A percentile compares a stretch with the other conserved stretches of the same genome.
Evolutionary conservation across 2,113 vertebrate genomes (phyloP).

Genomic region (Bubo blakistoni): DNA sequence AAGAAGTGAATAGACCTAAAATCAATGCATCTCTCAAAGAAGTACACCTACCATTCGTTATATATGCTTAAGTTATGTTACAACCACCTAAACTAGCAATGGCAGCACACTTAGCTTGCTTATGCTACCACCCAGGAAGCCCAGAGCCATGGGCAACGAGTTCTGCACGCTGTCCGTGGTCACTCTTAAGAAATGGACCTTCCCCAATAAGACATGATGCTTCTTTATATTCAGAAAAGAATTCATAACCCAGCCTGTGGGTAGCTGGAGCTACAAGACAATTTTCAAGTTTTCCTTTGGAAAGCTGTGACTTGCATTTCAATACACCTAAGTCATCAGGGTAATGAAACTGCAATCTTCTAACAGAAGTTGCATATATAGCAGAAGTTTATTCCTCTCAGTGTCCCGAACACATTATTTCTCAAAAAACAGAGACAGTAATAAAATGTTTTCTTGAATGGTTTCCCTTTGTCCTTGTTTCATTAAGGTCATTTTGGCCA

Average conservation of each 20-base stretch:
- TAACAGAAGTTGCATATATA: not conserved
- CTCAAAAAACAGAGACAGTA: not conserved
- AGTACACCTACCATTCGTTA: not conserved
- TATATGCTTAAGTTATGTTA: not conserved
- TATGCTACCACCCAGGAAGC: too few relatives aligned
- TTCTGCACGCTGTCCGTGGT: not conserved
- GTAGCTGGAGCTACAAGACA: not conserved
- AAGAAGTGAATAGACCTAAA: not conserved
- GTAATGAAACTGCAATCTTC: not conserved
- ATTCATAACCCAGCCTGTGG: not conserved
- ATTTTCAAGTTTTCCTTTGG: not conserved
- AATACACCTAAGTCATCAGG: not conserved
- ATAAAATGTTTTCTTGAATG: not conserved
- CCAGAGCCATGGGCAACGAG: fast-evolving
- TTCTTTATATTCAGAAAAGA: not conserved
- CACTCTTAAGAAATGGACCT: not conserved
- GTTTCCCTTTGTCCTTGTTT: not conserved
- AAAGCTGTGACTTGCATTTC: not conserved
- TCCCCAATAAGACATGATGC: fast-evolving
- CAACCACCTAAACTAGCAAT: not conserved
- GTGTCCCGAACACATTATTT: not conserved
- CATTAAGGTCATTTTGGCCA: not conserved
- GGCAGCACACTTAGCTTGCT: not conserved
- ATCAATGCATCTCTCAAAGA: not conserved
- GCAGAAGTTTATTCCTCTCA: not conserved